phyloP scores from a whole-genome alignment of 2,797 vertebrate genomes.

The Artibeus jamaicensis region DNA sequence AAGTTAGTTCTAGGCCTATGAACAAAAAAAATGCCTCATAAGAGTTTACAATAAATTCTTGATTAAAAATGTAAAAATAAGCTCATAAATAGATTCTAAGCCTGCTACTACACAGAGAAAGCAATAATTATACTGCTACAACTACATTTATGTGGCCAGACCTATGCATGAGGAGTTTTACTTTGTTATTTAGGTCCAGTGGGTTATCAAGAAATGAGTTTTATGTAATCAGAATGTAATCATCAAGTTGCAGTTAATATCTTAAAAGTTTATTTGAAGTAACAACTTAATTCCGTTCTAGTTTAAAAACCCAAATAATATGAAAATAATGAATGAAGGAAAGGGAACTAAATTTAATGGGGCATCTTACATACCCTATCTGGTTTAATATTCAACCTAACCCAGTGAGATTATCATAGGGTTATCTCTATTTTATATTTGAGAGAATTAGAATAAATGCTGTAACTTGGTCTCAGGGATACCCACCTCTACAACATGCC shows the following conservation, averaged over 20 bases:
- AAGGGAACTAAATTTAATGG: not conserved
- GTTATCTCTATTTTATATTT: not conserved
- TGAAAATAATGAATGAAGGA: not conserved
- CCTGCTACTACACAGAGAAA: not conserved
- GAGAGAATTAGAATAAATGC: not conserved
- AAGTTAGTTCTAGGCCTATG: slow-evolving; percentile 31
- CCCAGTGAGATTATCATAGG: not conserved
- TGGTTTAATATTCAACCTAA: not conserved
- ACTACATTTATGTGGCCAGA: not conserved
- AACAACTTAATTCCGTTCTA: not conserved
- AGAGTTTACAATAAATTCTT: slow-evolving; percentile 61
- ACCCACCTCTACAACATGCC: not conserved
- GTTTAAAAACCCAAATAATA: not conserved
- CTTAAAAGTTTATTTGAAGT: not conserved
- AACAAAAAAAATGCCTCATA: slow-evolving; percentile 64
- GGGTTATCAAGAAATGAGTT: not conserved
- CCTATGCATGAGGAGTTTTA: not conserved
- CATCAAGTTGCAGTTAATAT: not conserved
- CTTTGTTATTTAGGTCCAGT: not conserved
- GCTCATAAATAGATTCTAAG: not conserved
- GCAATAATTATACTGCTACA: not conserved
- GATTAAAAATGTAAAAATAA: slow-evolving; percentile 57
- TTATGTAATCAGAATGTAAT: not conserved
- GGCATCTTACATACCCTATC: not conserved
- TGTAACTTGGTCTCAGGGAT: not conserved